Percentiles rank a stretch among this genome's conserved stretches.
phyloP scores from a whole-genome alignment of 2,113 vertebrate species.

The Myotis lucifugus region DNA sequence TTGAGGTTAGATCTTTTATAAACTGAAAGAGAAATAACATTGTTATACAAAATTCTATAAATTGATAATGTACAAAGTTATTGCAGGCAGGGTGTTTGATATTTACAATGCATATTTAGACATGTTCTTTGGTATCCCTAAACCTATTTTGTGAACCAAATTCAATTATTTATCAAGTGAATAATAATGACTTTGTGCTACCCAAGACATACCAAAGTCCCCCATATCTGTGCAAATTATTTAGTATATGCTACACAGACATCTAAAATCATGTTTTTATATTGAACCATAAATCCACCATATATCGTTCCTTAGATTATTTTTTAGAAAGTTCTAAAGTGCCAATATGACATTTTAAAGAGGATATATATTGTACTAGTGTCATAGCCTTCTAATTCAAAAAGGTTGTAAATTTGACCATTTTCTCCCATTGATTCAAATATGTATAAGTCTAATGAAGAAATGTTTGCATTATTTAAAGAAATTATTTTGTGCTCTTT shows the following conservation, averaged over 20 bases:
- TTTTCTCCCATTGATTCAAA: background rate
- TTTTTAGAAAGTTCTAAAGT: background rate
- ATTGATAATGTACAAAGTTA: slow-evolving; percentile 14
- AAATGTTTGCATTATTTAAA: slow-evolving; percentile 35
- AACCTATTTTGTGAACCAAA: background rate
- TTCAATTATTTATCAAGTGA: background rate
- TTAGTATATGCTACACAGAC: background rate
- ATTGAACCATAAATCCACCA: background rate
- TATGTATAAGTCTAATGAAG: background rate
- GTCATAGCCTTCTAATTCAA: background rate
- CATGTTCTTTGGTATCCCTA: background rate
- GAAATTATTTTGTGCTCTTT: slow-evolving; percentile 18
- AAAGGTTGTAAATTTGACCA: background rate
- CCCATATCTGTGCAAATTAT: background rate
- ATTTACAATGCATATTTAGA: background rate
- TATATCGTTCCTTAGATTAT: background rate
- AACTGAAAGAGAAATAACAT: background rate
- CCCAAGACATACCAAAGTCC: background rate
- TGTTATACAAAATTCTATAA: slow-evolving; percentile 7
- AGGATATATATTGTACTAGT: background rate
- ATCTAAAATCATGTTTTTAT: background rate
- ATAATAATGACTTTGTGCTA: background rate
- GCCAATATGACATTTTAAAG: background rate
- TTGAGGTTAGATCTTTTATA: background rate
- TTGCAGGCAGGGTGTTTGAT: background rate